These are phyloP conservation scores for Cerastis leucographa DNA, from an alignment of 2,888 invertebrate species.

Conservation along the genomic window DNA sequence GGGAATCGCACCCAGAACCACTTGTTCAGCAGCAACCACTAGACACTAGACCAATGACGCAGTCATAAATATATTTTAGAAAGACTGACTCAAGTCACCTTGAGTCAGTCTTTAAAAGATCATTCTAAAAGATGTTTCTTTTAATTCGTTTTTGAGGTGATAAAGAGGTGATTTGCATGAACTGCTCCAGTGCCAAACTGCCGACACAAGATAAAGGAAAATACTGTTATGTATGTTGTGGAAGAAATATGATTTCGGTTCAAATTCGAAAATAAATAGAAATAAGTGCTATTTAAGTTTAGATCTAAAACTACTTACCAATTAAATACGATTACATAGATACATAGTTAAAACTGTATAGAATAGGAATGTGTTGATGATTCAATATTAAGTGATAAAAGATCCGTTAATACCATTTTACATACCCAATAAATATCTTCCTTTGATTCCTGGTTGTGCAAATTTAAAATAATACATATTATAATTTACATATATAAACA, in stretches of 20 bases:
- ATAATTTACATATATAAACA: slow-evolving; percentile 43
- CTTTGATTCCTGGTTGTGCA: slow-evolving; percentile 81
- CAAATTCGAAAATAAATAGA: slow-evolving; percentile 6
- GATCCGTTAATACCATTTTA: slow-evolving; percentile 58
- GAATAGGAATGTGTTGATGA: not conserved
- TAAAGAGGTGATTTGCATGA: not conserved
- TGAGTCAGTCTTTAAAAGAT: too few relatives aligned
- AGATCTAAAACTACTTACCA: slow-evolving; percentile 5
- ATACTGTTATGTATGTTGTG: too few relatives aligned
- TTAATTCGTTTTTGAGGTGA: not conserved
- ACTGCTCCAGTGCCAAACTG: too few relatives aligned
- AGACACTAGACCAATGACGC: too few relatives aligned
- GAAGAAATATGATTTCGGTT: not conserved
- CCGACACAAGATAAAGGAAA: too few relatives aligned
- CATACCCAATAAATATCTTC: slow-evolving; percentile 87
- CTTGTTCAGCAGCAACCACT: too few relatives aligned
- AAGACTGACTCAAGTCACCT: too few relatives aligned
- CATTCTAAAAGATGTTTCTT: too few relatives aligned
- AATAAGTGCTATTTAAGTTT: not conserved
- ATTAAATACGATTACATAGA: not conserved
- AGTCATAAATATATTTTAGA: too few relatives aligned
- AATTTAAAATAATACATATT: slow-evolving; percentile 69
- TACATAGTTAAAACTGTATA: slow-evolving; percentile 11
- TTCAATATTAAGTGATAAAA: not conserved
- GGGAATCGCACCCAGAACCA: too few relatives aligned